These are phyloP conservation scores for Stictocephala bisonia DNA, from an alignment of 2,888 invertebrate species.

Conservation along the genomic window DNA sequence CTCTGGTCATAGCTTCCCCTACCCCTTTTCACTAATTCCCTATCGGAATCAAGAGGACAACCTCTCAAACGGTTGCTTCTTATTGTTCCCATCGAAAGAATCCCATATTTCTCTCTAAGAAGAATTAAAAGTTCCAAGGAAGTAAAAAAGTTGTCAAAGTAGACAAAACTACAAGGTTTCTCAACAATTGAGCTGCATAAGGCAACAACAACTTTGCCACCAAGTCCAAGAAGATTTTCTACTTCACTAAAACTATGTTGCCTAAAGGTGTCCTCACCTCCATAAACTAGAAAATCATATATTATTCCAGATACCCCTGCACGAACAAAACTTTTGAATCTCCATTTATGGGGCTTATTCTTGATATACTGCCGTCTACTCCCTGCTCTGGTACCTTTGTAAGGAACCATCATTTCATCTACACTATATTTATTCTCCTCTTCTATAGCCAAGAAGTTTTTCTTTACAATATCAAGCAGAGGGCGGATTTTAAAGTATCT, in stretches of 20 bases:
- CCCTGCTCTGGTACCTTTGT: conserved; percentile 62
- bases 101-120: conserved; percentile 48
- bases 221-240: conserved; percentile 57
- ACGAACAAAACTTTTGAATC: conserved; percentile 62
- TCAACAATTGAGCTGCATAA: conserved; percentile 55
- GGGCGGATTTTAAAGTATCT: too few species aligned
- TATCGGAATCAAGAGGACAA: conserved; percentile 48
- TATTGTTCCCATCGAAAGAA: conserved; percentile 50
- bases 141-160: conserved; percentile 57
- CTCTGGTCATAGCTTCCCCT: conserved; percentile 50
- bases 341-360: conserved; percentile 62
- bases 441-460: conserved; percentile 51
- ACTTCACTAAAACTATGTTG: conserved; percentile 54
- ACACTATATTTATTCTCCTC: conserved; percentile 59
- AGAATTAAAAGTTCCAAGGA: conserved; percentile 46
- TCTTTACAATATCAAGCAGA: too few species aligned
- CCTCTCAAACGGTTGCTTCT: conserved; percentile 45
- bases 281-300: conserved; percentile 62
- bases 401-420: conserved; percentile 62
- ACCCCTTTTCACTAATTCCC: conserved; percentile 46
- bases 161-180: conserved; percentile 50
- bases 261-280: conserved; percentile 60
- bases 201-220: conserved; percentile 59
- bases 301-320: conserved; percentile 62
- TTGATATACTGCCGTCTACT: conserved; percentile 61